phyloP scores from a whole-genome alignment of 1,140 invertebrate genomes.

The Pogonomyrmex californicus region DNA sequence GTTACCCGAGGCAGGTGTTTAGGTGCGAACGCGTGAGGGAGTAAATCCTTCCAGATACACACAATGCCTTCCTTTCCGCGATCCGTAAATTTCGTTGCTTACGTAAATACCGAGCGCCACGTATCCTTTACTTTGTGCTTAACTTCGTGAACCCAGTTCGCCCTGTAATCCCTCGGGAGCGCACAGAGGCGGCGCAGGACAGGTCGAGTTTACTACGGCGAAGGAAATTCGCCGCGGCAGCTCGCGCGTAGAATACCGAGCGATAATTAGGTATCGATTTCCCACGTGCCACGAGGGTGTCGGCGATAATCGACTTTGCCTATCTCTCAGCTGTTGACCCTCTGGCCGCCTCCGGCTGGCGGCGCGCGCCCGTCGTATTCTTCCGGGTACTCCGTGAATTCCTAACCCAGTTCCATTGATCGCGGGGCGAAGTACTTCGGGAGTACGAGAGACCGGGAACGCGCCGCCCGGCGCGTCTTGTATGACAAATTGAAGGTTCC shows the following conservation, averaged over 20 bases:
- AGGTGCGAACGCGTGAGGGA: slow-evolving; percentile 4
- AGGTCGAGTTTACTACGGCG: slow-evolving; percentile 45
- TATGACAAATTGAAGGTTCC: slow-evolving; percentile 44
- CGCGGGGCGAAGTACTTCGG: slow-evolving; percentile 17
- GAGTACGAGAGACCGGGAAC: neutral
- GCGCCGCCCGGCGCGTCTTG: neutral
- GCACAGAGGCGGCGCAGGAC: slow-evolving; percentile 28
- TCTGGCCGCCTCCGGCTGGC: neutral
- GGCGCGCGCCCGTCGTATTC: slow-evolving; percentile 10
- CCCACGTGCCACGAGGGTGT: slow-evolving; percentile 41
- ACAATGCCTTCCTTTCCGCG: slow-evolving; percentile 34
- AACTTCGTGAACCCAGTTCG: slow-evolving; percentile 62
- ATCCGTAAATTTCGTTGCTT: slow-evolving; percentile 60
- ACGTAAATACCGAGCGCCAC: slow-evolving; percentile 54
- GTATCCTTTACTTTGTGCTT: slow-evolving; percentile 61
- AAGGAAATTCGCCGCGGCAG: slow-evolving; percentile 59
- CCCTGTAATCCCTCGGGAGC: slow-evolving; percentile 48
- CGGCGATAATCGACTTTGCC: slow-evolving; percentile 62
- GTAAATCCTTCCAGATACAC: slow-evolving; percentile 12
- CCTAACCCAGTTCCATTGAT: slow-evolving; percentile 48
- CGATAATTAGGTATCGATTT: slow-evolving; percentile 67
- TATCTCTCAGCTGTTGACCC: slow-evolving; percentile 55
- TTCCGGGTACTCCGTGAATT: slow-evolving; percentile 36
- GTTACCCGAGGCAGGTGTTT: slow-evolving; percentile 6
- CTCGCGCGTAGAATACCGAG: slow-evolving; percentile 61